These are phyloP conservation scores for Myotis davidii DNA, from an alignment of 2,113 vertebrate genomes.

Conservation along the genomic window DNA sequence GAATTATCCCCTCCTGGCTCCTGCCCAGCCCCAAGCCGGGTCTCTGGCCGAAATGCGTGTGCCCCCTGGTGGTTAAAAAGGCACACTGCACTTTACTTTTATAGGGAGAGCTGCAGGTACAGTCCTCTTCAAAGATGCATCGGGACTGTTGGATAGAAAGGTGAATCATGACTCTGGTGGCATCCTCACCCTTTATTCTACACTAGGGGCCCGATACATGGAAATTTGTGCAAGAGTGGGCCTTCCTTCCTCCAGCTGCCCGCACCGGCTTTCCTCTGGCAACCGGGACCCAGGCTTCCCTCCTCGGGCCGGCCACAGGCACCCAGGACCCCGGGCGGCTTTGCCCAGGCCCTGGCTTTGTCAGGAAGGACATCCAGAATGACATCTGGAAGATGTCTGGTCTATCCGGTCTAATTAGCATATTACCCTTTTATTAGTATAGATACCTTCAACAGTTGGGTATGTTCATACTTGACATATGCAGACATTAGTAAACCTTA, in stretches of 20 bases:
- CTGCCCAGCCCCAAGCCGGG: neutral
- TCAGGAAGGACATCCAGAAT: no score
- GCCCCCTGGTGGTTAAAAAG: constrained; percentile 66
- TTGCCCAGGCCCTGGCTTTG: no score
- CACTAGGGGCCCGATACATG: no score
- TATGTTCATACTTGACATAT: neutral
- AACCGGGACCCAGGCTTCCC: no score
- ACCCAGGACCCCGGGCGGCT: no score
- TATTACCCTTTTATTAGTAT: no score
- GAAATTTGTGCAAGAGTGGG: no score
- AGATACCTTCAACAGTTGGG: neutral
- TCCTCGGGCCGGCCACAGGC: no score
- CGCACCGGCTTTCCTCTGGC: no score
- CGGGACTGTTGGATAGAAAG: neutral
- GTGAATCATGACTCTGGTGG: neutral
- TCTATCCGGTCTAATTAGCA: no score
- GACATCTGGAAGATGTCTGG: no score
- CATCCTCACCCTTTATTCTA: neutral
- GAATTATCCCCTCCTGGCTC: neutral
- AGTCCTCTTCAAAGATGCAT: neutral
- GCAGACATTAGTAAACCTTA: neutral
- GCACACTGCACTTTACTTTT: constrained; percentile 33
- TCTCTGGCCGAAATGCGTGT: neutral
- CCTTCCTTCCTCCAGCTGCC: no score
- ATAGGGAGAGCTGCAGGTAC: neutral